Conservation (phyloP, 2,113 vertebrate species). For the Odontophorus gujanensis region DNA sequence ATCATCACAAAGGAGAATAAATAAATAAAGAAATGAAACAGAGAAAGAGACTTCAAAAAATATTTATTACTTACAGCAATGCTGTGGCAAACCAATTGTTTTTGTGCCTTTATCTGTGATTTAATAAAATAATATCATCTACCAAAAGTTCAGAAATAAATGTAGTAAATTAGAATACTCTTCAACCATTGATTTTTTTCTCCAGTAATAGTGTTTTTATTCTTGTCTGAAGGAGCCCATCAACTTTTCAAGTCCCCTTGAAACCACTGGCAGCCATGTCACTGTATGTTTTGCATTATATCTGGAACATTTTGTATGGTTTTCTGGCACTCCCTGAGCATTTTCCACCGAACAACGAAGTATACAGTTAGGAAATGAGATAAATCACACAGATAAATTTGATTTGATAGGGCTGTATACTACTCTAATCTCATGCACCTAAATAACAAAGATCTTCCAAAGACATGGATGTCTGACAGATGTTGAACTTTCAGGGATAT, state of each 20-base stretch:
- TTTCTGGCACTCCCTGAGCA: background rate
- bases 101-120: background rate
- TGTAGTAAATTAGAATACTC: background rate
- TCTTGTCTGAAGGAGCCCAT: background rate
- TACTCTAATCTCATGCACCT: background rate
- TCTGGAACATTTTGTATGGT: background rate
- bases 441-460: background rate
- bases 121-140: background rate
- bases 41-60: background rate
- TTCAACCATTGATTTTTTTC: background rate
- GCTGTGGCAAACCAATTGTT: background rate
- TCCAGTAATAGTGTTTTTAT: background rate
- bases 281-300: background rate
- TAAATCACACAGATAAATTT: background rate
- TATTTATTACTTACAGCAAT: background rate
- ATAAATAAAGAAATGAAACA: background rate
- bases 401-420: too few relatives aligned
- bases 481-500: background rate
- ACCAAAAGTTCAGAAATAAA: background rate
- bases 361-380: background rate
- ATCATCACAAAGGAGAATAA: background rate
- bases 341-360: background rate
- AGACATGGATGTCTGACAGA: background rate
- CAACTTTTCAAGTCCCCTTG: constrained; percentile 14
- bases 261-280: background rate